These are phyloP conservation scores for Temnothorax nylanderi DNA, from an alignment of 1,140 invertebrate species.

Conservation along the genomic window DNA sequence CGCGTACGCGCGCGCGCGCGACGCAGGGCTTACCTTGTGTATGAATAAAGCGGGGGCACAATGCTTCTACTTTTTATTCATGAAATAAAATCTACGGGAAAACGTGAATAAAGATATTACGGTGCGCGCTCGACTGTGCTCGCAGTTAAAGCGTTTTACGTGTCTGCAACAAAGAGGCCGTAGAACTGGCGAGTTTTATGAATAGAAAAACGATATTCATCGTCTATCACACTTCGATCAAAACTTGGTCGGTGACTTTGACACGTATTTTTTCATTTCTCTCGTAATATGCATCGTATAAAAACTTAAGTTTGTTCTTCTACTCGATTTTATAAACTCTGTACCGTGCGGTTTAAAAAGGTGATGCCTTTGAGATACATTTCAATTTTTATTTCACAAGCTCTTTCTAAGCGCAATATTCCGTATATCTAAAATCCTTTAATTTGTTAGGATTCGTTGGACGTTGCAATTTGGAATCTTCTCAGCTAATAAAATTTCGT, in stretches of 20 bases:
- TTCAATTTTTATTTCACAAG: neutral
- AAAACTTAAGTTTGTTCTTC: neutral
- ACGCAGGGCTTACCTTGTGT: neutral
- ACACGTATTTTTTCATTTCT: neutral
- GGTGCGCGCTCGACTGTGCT: neutral
- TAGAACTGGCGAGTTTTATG: neutral
- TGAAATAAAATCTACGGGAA: slow-evolving; percentile 33
- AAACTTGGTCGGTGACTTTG: neutral
- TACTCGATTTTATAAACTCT: neutral
- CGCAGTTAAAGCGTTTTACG: slow-evolving; percentile 28
- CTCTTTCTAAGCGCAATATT: neutral
- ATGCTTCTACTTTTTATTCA: slow-evolving; percentile 27
- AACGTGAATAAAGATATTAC: slow-evolving; percentile 47
- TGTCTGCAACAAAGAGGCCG: slow-evolving; percentile 31
- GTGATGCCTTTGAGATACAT: neutral
- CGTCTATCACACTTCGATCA: slow-evolving; percentile 28
- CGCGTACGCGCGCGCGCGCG: neutral
- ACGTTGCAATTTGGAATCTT: neutral
- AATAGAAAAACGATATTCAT: slow-evolving; percentile 11
- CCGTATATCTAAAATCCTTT: too few relatives aligned
- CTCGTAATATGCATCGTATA: neutral
- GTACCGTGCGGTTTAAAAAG: neutral
- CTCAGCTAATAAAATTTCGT: neutral
- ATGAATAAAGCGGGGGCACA: neutral
- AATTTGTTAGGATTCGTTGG: neutral